Evolutionary conservation across 2,797 vertebrate species (phyloP).

Genomic region (Coregonus suidteri): DNA sequence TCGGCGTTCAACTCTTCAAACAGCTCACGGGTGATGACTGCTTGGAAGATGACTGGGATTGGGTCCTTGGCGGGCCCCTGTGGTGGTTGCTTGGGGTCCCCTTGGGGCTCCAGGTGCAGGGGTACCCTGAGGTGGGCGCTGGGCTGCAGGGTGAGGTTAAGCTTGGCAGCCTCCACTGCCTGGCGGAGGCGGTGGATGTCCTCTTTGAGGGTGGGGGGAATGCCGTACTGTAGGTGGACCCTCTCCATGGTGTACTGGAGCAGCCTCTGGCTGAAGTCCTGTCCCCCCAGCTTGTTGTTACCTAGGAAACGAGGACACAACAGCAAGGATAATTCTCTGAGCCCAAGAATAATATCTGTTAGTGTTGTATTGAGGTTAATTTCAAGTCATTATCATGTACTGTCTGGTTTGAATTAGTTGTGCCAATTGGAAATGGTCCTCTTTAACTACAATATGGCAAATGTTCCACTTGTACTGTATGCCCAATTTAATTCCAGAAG

Average conservation of each 20-base stretch:
- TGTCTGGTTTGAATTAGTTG: no score
- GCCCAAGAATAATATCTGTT: no score
- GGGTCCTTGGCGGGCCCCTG: slow-evolving; percentile 20
- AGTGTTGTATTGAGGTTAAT: no score
- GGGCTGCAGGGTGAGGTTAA: slow-evolving; percentile 86
- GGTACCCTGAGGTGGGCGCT: slow-evolving; percentile 72
- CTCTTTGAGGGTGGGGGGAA: slow-evolving; percentile 83
- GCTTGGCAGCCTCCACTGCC: slow-evolving; percentile 89
- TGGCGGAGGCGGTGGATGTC: slow-evolving; percentile 91
- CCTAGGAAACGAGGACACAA: slow-evolving; percentile 54
- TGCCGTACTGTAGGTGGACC: slow-evolving; percentile 78
- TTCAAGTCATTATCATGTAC: no score
- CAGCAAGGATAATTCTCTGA: not conserved
- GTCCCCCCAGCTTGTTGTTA: slow-evolving; percentile 96
- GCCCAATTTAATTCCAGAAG: not conserved
- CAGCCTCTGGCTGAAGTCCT: slow-evolving; percentile 95
- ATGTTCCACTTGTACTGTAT: not conserved
- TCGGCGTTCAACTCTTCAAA: slow-evolving; percentile 92
- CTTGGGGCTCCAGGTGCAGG: slow-evolving; percentile 72
- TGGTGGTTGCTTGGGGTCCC: slow-evolving; percentile 40
- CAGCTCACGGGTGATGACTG: slow-evolving; percentile 79
- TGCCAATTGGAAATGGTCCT: not conserved
- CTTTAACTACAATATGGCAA: not conserved
- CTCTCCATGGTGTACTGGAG: slow-evolving; percentile 83
- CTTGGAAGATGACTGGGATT: slow-evolving; percentile 80